Evolutionary conservation across 2,113 vertebrate species (phyloP).

Genomic region (Peromyscus leucopus): DNA sequence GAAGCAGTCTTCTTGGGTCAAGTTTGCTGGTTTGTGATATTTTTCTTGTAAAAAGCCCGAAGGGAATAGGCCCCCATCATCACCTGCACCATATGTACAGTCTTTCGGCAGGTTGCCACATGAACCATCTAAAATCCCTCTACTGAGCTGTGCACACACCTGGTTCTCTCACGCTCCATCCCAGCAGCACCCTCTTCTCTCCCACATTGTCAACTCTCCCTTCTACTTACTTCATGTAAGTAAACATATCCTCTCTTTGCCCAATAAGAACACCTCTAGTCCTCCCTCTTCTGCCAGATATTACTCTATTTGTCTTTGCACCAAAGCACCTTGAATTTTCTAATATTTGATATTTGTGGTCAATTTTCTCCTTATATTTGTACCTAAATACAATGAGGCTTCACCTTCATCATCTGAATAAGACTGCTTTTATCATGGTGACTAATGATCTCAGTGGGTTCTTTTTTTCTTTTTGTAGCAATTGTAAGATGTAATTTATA

Average conservation of each 20-base stretch:
- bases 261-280: background rate
- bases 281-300: background rate
- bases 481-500: background rate
- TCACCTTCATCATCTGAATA: background rate
- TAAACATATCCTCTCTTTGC: background rate
- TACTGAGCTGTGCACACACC: background rate
- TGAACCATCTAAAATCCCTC: background rate
- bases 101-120: background rate
- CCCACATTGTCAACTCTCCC: too few relatives aligned
- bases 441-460: background rate
- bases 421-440: background rate
- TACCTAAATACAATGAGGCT: background rate
- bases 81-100: background rate
- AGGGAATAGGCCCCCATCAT: background rate
- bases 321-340: background rate
- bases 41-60: background rate
- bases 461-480: background rate
- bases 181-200: background rate
- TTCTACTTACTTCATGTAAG: background rate
- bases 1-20: background rate
- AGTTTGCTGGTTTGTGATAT: background rate
- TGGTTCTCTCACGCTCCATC: background rate
- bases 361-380: background rate
- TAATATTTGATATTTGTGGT: background rate
- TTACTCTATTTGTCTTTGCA: background rate